These are phyloP conservation scores for Trissolcus japonicus DNA, from an alignment of 2,888 invertebrate species.

Conservation along the genomic window DNA sequence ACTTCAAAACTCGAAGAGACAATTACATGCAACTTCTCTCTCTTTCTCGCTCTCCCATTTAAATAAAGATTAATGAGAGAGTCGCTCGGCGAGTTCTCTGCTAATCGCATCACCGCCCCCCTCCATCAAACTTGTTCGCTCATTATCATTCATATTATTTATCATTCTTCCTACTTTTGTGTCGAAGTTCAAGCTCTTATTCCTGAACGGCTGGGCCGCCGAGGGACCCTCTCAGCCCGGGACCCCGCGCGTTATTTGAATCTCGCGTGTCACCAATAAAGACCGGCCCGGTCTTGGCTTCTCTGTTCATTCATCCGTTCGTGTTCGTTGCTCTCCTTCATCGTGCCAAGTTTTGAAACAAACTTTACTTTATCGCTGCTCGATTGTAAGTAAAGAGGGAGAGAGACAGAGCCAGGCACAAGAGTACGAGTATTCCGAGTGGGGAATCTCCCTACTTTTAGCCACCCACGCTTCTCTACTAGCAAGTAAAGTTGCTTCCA, in stretches of 20 bases:
- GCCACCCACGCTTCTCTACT: slow-evolving; percentile 60
- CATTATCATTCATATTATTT: slow-evolving; percentile 36
- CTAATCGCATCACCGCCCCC: slow-evolving; percentile 27
- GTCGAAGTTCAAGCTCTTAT: not conserved
- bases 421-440: slow-evolving; percentile 53
- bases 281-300: slow-evolving; percentile 23
- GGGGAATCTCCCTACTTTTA: slow-evolving; percentile 56
- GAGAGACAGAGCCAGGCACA: slow-evolving; percentile 2
- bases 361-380: slow-evolving; percentile 74
- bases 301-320: slow-evolving; percentile 33
- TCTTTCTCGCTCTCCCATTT: not conserved
- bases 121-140: slow-evolving; percentile 16
- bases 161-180: slow-evolving; percentile 9
- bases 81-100: slow-evolving; percentile 27
- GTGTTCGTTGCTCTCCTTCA: slow-evolving; percentile 33
- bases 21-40: not conserved
- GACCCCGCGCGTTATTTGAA: slow-evolving; percentile 35
- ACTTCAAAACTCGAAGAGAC: slow-evolving; percentile 2
- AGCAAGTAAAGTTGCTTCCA: slow-evolving; percentile 74
- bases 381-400: slow-evolving; percentile 61
- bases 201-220: not conserved
- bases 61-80: slow-evolving; percentile 34
- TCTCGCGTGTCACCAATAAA: slow-evolving; percentile 56
- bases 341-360: slow-evolving; percentile 70
- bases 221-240: slow-evolving; percentile 1